A percentile compares a stretch with the other conserved stretches of the same genome.
These are phyloP conservation scores for Taenioides sp. DNA, from an alignment of 2,797 vertebrate species.

Conservation along the genomic window DNA sequence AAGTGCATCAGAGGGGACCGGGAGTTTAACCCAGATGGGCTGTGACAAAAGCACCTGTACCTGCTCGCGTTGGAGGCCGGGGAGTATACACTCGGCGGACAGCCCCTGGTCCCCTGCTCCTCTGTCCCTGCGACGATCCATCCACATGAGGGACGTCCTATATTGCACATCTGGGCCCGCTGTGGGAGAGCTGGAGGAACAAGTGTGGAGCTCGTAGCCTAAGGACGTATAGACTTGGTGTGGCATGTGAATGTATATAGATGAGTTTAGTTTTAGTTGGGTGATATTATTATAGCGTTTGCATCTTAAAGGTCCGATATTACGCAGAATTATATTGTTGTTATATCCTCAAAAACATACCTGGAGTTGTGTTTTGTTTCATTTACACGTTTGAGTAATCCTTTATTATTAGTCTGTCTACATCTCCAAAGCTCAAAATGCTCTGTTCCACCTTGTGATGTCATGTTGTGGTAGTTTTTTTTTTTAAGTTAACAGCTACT, in stretches of 20 bases:
- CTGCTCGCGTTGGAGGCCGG: slow-evolving; percentile 64
- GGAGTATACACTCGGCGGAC: slow-evolving; percentile 62
- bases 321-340: too few species aligned
- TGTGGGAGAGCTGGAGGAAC: slow-evolving; percentile 14
- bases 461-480: too few species aligned
- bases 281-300: too few species aligned
- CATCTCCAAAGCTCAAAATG: too few species aligned
- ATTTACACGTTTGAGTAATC: too few species aligned
- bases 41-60: slow-evolving; percentile 81
- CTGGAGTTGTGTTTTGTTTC: too few species aligned
- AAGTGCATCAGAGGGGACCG: slow-evolving; percentile 70
- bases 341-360: too few species aligned
- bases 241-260: background rate
- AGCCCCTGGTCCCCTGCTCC: slow-evolving; percentile 59
- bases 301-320: too few species aligned
- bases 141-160: slow-evolving; percentile 48
- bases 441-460: too few species aligned
- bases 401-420: too few species aligned
- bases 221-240: background rate
- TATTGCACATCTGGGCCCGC: slow-evolving; percentile 15
- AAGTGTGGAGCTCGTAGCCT: background rate
- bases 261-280: background rate
- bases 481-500: too few species aligned
- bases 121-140: slow-evolving; percentile 59
- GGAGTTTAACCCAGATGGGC: slow-evolving; percentile 77